Percentiles rank a stretch among this genome's conserved stretches.
These are phyloP conservation scores for Pangasius larnaudii DNA, from an alignment of 2,797 vertebrate genomes.

Conservation along the genomic window DNA sequence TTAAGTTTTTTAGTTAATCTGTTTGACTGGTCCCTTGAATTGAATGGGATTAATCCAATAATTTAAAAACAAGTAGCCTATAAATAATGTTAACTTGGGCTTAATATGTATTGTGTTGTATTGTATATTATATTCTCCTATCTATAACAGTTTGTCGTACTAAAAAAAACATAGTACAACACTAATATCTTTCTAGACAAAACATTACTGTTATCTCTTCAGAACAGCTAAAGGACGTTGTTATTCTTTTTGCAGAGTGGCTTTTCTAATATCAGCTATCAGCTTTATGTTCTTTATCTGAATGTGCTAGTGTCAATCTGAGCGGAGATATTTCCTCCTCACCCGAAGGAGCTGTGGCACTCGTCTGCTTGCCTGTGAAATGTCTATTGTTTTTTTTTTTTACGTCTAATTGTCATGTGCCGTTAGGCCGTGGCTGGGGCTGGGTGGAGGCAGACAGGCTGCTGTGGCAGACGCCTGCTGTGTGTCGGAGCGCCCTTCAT, in stretches of 20 bases:
- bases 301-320: background rate
- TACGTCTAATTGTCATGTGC: conserved; percentile 74
- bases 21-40: background rate
- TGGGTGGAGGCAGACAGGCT: conserved; percentile 70
- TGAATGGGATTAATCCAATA: background rate
- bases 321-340: background rate
- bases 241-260: background rate
- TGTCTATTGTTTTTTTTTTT: conserved; percentile 66
- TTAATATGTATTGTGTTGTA: no score
- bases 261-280: background rate
- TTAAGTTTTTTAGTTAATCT: background rate
- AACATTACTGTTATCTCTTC: background rate
- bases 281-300: conserved; percentile 7
- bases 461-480: conserved; percentile 78
- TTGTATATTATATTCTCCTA: background rate
- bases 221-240: background rate
- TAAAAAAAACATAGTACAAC: background rate
- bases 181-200: background rate
- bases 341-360: conserved; percentile 36
- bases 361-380: conserved; percentile 51
- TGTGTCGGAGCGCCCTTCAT: conserved; percentile 78
- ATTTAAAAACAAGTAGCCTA: background rate
- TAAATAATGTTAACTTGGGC: background rate
- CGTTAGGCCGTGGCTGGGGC: conserved; percentile 72
- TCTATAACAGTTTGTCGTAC: background rate